Base-by-base conservation (phyloP, 2,888 invertebrate species). In the Vanessa cardui region DNA sequence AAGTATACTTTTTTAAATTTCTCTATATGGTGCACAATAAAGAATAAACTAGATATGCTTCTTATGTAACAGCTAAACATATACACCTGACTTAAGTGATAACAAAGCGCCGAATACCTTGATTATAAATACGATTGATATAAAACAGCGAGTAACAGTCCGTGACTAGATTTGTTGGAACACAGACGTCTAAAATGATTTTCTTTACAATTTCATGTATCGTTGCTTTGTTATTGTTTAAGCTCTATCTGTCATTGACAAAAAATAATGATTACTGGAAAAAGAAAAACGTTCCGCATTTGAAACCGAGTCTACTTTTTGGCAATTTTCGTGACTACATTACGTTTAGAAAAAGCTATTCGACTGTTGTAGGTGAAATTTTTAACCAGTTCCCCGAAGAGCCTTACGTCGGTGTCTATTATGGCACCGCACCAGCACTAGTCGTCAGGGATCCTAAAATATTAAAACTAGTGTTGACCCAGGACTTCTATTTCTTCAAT, bases 401-500 rank as follows among this genome's bases (percentile, higher is more conserved):
- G 16, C 85, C 88, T 0, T 83, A 81, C 62, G 68, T 90, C 6
- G 90, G 90, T 0, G 80, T 82, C 0, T 89, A 79, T 71, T 87
- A 77, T 31, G 88, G 87, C 1, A 86, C 85, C 0, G 85, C 88
- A 58, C 89, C 89, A 0, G 78, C 82, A 0, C 80, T 87, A 18
- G 76, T 89, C 33, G 70, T 88, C 2, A 79, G 83, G 73, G 86
- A 88, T 58, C 88, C 84, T 1, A 81, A 84, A 2, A 47, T 86
- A 2, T 73, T 89, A 21, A 89, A 87, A 58, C 72, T 81, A 0
- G 76, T 89, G 5, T 71, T 84, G 69, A 81, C 84, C 0, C 87
- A 86, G 62, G 87, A 89, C 60, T 88, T 85, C 73, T 87, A 85
- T 66, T 87, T 79, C 77, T 89, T 88, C 74, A 87, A 77, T 63